Evolutionary conservation across 37 sponge, comb jelly and placozoan genomes (phyloP), one percentile per base, ranked within the genome.

Genomic region (Oopsacas minuta): DNA sequence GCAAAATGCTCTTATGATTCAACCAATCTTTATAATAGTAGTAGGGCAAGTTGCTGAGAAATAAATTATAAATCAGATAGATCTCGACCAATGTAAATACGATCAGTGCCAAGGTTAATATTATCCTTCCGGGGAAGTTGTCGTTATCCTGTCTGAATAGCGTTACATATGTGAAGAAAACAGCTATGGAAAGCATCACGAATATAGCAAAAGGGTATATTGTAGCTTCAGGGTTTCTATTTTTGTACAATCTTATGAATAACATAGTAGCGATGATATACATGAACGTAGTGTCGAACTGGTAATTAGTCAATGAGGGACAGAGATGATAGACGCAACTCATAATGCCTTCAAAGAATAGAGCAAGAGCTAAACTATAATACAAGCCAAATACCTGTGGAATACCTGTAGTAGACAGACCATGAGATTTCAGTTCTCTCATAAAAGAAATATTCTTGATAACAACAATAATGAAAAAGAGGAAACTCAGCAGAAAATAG

Each of bases 211-310:
- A 10, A n/a, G 81, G 35, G 10, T n/a, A 22, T 15, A 81, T 81
- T n/a, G 10, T 81, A 10, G n/a, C n/a, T 15, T 81, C 81, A n/a
- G 81, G 81, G 20, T 81, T 23, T 30, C 81, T 23, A 10, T 12
- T 81, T 32, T 81, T n/a, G 81, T 81, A 81, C 20, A 81, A 32
- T 12, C 35, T n/a, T 10, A 81, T 81, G 81, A 10, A 25, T 15
- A 30, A 12, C 81, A 81, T n/a, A 12, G 35, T 25, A 32, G n/a
- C 10, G 39, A 86, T 75, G 81, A 83, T 53, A 35, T 53, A 86
- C 86, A 86, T 86, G 82, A 86, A 86, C 10, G 69, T 52, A 38
- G 86, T 86, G 82, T 86, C 86, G 46, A 86, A 86, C 81, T 86
- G 86, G 86, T 81, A 82, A 42, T 53, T 86, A 82, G 42, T 81